Evolutionary conservation across 2,113 vertebrate genomes (phyloP), one percentile per base, ranked within the genome.

Genomic region (Cebus imitator): DNA sequence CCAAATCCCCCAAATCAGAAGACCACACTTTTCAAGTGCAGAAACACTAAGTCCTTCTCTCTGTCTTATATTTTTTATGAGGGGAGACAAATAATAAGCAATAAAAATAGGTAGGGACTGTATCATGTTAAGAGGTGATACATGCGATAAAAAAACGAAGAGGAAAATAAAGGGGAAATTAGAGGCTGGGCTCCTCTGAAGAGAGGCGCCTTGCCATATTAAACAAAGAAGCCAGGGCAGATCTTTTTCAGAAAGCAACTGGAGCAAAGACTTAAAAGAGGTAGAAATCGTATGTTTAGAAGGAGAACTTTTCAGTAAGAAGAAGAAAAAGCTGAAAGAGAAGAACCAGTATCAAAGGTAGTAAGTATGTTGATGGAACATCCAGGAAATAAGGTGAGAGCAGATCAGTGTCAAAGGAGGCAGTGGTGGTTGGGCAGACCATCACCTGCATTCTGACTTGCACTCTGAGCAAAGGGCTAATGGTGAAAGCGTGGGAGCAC

Each of bases 131-230:
- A 73, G 23, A 52, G 3, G 61, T 20, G 14, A 72, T 79, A 64
- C 23, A 1, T 66, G 13, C 12, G 55, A 57, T 14, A 7, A 32
- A 23, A 61, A 57, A 17, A 79, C 30, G 21, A 45, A 78, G 20
- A 73, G 76, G 45, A 81, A 43, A 5, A 55, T 27, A 45, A 87
- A 9, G n/a, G 18, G 45, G 23, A n/a, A 25, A 8, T 76, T 68
- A 55, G 23, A 5, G 20, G 23, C 18, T 45, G 5, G 5, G 32
- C 6, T 12, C 5, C 2, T 8, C n/a, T 40, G 2, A 5, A 40
- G 4, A 8, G 23, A 72, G 37, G 10, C 25, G 58, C 3, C 3
- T 79, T 55, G 6, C 21, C 17, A 1, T 40, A 57, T 68, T 61
- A 83, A 87, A 75, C n/a, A 52, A 16, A 21, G 68, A 78, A 5